A percentile compares a stretch with the other conserved stretches of the same genome.
These are phyloP conservation scores for Gymnoscelis rufifasciata DNA, from an alignment of 2,888 invertebrate genomes.

Conservation along the genomic window DNA sequence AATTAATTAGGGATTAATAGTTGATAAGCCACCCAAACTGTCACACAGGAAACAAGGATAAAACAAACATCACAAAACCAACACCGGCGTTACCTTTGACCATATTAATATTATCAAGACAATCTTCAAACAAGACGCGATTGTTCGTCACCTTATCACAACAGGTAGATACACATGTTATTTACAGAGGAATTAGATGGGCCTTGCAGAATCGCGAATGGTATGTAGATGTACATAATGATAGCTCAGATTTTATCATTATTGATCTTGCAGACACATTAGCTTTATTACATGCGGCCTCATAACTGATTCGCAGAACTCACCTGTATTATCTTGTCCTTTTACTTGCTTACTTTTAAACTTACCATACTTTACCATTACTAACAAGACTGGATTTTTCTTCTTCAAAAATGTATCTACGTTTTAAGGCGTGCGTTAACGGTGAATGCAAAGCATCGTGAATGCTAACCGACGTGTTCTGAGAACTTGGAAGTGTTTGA, in stretches of 20 bases:
- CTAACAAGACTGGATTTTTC: too few species aligned
- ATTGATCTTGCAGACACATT: too few species aligned
- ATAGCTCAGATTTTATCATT: too few species aligned
- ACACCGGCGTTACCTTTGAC: conserved; percentile 66
- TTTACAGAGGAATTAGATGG: conserved; percentile 53
- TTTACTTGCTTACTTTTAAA: too few species aligned
- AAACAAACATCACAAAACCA: conserved; percentile 50
- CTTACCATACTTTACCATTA: too few species aligned
- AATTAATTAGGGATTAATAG: neutral
- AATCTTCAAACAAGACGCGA: conserved; percentile 51
- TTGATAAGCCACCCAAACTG: conserved; percentile 15
- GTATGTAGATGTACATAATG: neutral
- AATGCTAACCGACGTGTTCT: too few species aligned
- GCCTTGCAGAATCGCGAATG: conserved; percentile 28
- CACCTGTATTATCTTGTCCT: too few species aligned
- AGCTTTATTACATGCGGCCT: too few species aligned
- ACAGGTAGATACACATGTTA: conserved; percentile 44
- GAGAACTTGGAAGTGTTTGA: too few species aligned
- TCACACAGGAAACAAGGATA: conserved; percentile 46
- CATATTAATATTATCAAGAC: conserved; percentile 53
- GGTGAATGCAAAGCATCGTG: too few species aligned
- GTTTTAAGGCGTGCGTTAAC: too few species aligned
- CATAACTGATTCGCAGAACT: neutral
- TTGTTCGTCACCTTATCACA: conserved; percentile 52
- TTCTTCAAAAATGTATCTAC: too few species aligned